Evolutionary conservation across 53 echinoderm and acorn worm genomes (phyloP).

Genomic region (Zoroaster sp.): DNA sequence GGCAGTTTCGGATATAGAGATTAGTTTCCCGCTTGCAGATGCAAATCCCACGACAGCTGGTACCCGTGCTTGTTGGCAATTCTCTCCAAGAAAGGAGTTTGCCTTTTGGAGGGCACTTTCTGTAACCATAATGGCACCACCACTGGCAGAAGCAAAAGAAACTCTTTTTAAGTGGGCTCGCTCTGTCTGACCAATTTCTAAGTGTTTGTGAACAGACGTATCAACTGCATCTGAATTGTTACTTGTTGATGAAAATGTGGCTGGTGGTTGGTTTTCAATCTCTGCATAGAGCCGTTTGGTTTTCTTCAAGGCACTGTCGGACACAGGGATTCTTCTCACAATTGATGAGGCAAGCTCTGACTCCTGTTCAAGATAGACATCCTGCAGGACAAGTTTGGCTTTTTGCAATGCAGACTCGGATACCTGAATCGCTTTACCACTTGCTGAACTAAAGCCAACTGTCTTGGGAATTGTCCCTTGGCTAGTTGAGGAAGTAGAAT

Average conservation of each 20-base stretch:
- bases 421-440: slow-evolving; percentile 57
- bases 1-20: slow-evolving; percentile 56
- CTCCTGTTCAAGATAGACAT: not conserved
- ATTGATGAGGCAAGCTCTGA: slow-evolving; percentile 32
- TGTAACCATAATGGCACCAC: not conserved
- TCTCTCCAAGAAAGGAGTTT: not conserved
- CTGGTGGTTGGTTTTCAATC: not conserved
- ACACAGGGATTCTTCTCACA: slow-evolving; percentile 23
- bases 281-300: not conserved
- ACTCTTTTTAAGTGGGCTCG: not conserved
- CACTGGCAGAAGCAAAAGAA: not conserved
- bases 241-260: not conserved
- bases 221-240: not conserved
- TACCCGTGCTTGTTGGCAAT: not conserved
- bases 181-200: not conserved
- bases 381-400: slow-evolving; percentile 51
- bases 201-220: not conserved
- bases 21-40: slow-evolving; percentile 73
- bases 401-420: slow-evolving; percentile 61
- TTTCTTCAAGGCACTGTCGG: slow-evolving; percentile 15
- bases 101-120: not conserved
- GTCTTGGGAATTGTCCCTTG: not conserved
- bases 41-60: slow-evolving; percentile 48
- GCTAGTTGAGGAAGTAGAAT: not conserved
- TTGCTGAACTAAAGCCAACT: slow-evolving; percentile 5